A percentile compares a stretch with the other conserved stretches of the same genome.
These are phyloP conservation scores for Rhinopomastus cyanomelas DNA, from an alignment of 2,113 vertebrate genomes.

Conservation along the genomic window DNA sequence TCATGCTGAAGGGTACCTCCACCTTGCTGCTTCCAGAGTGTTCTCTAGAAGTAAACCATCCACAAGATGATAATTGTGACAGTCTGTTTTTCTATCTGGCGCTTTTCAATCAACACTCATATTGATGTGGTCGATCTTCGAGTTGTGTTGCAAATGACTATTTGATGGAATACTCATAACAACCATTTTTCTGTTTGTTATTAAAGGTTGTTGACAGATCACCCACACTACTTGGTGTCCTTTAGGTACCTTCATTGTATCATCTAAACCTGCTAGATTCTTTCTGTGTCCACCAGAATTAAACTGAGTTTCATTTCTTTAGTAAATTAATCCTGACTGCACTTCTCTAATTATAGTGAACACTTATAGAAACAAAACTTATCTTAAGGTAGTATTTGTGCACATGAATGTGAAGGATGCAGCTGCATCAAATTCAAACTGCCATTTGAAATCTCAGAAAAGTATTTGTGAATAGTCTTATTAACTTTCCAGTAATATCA, in stretches of 20 bases:
- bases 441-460: background rate
- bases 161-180: background rate
- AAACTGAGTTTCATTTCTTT: background rate
- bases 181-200: background rate
- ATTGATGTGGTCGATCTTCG: background rate
- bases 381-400: background rate
- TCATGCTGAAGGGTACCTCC: background rate
- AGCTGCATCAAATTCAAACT: background rate
- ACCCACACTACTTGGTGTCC: background rate
- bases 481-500: background rate
- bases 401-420: background rate
- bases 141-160: background rate
- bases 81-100: background rate
- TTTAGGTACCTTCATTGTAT: background rate
- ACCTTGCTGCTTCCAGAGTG: background rate
- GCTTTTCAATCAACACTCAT: background rate
- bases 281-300: background rate
- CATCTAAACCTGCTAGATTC: background rate
- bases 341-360: background rate
- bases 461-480: background rate
- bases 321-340: background rate
- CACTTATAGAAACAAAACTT: background rate
- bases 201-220: background rate
- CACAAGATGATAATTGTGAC: background rate
- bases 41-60: background rate